Evolutionary conservation across 2,113 vertebrate genomes (phyloP), one percentile per base, ranked within the genome.

Genomic region (Lanius ludovicianus): DNA sequence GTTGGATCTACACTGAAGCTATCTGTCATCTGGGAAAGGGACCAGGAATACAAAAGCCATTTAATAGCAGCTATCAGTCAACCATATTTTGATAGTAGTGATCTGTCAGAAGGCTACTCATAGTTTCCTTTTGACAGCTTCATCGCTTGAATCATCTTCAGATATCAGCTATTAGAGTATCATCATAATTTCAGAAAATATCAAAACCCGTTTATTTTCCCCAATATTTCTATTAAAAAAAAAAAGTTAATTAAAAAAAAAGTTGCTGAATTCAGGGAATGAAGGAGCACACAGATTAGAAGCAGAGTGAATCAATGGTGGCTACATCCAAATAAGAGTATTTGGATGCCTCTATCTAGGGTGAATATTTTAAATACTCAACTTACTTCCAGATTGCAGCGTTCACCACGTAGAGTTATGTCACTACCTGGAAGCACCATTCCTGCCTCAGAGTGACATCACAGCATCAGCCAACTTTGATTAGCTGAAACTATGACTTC

Each of bases 361-460:
- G 82, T 97, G 97, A 97, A 93, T 97, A 97, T 97, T 97, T 97
- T 84, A 97, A 97, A 97, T 98, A 96, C 92, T 96, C 90, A 95
- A 96, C 96, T 95, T 97, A 83, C 87, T 96, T 96, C 94, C 59
- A 85, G 89, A 94, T 11, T 97, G 71, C 91, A 95, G 90, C 62
- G 5, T 76, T 92, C 92, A 89, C 93, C 95, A 95, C 39, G 37
- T 85, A 76, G 95, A 62, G 85, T 96, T 84, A 93, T 95, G 88
- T 97, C 92, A 89, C 85, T 60, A 96, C 94, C 84, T 97, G 86
- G 95, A 97, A 97, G 95, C 70, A 93, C 74, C 55, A 35, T 88
- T 94, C 90, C 90, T 65, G 44, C 59, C 39, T 60, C 52, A 75
- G 83, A 97, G 93, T 41, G 68, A 49, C 71, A 71, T 95, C 79